Base-by-base conservation (phyloP, 2,797 vertebrate genomes). In the Austrolebias charrua region DNA sequence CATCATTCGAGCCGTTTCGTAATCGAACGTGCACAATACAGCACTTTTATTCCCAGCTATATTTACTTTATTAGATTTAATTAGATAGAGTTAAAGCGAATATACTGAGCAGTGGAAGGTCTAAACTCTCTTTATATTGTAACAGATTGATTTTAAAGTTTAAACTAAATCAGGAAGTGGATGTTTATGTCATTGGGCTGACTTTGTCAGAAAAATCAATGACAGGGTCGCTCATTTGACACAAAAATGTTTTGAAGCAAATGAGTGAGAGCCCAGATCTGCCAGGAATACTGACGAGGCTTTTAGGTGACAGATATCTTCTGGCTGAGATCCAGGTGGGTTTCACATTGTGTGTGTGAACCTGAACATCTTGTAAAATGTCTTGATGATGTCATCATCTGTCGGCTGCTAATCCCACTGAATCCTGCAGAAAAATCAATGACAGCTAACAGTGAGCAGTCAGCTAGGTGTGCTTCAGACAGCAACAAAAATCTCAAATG, bases 171-270 rank as follows among this genome's bases (percentile, higher is more conserved):
- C 53, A 76, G 42, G 43, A 59, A 53, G 62, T 60, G 67, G 58
- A 73, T 76, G 82, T 71, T 73, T 80, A 89, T 88, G 79, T 85
- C 82, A 86, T 82, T 89, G 83, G 54, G 43, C 57, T 79, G 83
- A 84, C 85, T 79, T 81, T 85, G 80, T 75, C 48, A 57, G 48
- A 69, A 71, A 86, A 83, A 90, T 86, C 86, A 80, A 90, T 90
- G 85, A 73, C 66, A 51, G 52, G 24, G 55, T 74, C 71, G 71
- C 78, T 87, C 61, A 68, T 84, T 77, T 87, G 85, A 85, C 85
- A 86, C 77, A 86, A 87, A 85, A 73, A 68, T 75, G 78, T 86
- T 88, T 87, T 81, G 67, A 86, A 82, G 79, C 77, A 86, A 86
- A 86, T 85, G 80, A 77, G 63, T 42, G 45, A 83, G 88, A 86